phyloP scores from a whole-genome alignment of 2,113 vertebrate species.

The Mirounga angustirostris region DNA sequence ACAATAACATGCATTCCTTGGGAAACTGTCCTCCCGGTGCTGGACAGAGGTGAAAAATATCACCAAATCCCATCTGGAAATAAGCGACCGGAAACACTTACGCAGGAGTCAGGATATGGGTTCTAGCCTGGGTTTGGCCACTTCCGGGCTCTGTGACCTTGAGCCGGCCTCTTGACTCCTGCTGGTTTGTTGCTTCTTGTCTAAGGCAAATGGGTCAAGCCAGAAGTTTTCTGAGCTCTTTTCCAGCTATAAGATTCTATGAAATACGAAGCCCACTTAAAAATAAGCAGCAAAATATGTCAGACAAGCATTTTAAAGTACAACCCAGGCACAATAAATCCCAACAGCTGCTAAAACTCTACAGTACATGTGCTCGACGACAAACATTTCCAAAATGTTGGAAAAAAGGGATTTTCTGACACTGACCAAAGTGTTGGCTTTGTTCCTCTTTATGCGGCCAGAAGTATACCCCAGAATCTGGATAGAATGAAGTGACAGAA shows the following conservation, averaged over 20 bases:
- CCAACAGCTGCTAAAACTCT: slow-evolving; percentile 81
- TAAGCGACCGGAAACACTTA: background rate
- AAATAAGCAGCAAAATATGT: slow-evolving; percentile 63
- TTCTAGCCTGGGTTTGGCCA: background rate
- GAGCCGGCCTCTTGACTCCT: background rate
- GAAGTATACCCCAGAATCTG: background rate
- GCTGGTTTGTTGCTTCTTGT: background rate
- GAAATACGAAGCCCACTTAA: slow-evolving; percentile 57
- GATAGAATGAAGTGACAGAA: slow-evolving; percentile 7
- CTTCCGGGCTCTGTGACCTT: background rate
- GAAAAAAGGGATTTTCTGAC: slow-evolving; percentile 33
- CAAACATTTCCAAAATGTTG: slow-evolving; percentile 55
- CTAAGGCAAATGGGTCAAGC: background rate
- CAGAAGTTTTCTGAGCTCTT: background rate
- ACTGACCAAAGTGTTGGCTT: slow-evolving; percentile 65
- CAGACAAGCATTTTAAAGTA: slow-evolving; percentile 67
- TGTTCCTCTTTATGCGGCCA: background rate
- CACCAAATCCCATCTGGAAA: background rate
- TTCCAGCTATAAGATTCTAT: slow-evolving; percentile 4
- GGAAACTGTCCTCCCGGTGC: background rate
- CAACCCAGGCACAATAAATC: slow-evolving; percentile 79
- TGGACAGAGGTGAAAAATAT: background rate
- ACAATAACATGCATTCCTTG: slow-evolving; percentile 28
- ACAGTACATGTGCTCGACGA: slow-evolving; percentile 71
- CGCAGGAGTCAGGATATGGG: background rate